Conservation (phyloP, 2,888 invertebrate genomes). For the Drosophila buzzatii region DNA sequence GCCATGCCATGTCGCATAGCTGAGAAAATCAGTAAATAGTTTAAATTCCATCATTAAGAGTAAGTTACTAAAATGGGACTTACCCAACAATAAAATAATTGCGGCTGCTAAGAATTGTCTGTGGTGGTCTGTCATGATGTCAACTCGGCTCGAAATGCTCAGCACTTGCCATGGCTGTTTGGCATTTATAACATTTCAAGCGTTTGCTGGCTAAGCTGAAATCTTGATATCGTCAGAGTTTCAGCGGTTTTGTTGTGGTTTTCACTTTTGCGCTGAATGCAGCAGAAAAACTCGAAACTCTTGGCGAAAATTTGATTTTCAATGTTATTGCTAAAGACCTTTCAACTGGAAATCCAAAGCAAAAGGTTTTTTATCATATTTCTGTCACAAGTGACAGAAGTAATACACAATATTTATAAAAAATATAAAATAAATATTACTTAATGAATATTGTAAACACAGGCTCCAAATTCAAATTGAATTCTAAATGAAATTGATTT, state of each 20-base stretch:
- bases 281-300: conserved; percentile 47
- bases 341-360: background rate
- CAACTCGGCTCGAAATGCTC: conserved; percentile 49
- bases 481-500: too few relatives aligned
- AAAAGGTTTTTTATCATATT: background rate
- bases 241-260: conserved; percentile 30
- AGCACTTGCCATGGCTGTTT: conserved; percentile 38
- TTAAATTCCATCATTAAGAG: background rate
- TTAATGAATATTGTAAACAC: background rate
- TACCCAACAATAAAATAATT: conserved; percentile 60
- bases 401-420: background rate
- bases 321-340: conserved; percentile 47
- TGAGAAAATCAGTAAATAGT: conserved; percentile 9
- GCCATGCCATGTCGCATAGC: conserved; percentile 36
- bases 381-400: conserved; percentile 5
- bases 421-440: too few relatives aligned
- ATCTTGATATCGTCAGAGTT: conserved; percentile 30
- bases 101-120: conserved; percentile 42
- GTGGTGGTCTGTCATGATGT: conserved; percentile 55
- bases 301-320: conserved; percentile 49
- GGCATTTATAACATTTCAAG: conserved; percentile 65
- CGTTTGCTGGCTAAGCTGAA: conserved; percentile 64
- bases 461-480: background rate
- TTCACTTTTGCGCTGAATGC: conserved; percentile 50
- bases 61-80: conserved; percentile 33